A percentile compares a stretch with the other conserved stretches of the same genome.
Evolutionary conservation across 2,888 invertebrate genomes (phyloP).

Genomic region (Hirtodrosophila histrioides): DNA sequence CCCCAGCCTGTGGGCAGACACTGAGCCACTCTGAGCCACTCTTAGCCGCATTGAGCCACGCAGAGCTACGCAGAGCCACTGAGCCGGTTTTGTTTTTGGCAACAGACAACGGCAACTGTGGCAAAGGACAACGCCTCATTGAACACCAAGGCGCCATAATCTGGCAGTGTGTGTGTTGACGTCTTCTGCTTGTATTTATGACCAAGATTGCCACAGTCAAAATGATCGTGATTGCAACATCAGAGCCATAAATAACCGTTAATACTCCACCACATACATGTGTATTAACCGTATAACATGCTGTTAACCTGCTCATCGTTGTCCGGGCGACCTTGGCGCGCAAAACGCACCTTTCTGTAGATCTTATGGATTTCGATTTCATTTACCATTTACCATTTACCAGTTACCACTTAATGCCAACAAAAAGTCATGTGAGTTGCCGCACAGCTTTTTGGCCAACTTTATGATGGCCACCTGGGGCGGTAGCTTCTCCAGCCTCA

Average conservation of each 20-base stretch:
- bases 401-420: constrained; percentile 23
- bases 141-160: constrained; percentile 30
- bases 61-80: constrained; percentile 18
- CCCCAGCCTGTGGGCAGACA: constrained; percentile 33
- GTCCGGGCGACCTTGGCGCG: constrained; percentile 54
- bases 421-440: constrained; percentile 21
- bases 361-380: constrained; percentile 27
- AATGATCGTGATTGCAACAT: constrained; percentile 42
- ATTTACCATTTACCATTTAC: constrained; percentile 6
- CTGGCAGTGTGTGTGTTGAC: constrained; percentile 34
- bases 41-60: constrained; percentile 26
- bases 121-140: constrained; percentile 59
- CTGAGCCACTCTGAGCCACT: constrained; percentile 5
- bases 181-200: constrained; percentile 40
- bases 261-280: constrained; percentile 20
- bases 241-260: constrained; percentile 61
- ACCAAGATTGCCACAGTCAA: constrained; percentile 44
- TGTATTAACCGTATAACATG: constrained; percentile 43
- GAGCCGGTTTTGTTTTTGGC: constrained; percentile 56
- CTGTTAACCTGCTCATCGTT: constrained; percentile 44
- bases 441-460: constrained; percentile 6
- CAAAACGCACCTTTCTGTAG: constrained; percentile 23
- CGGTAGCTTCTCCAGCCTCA: constrained; percentile 12
- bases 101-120: constrained; percentile 17
- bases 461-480: constrained; percentile 42